phyloP scores from a whole-genome alignment of 23 tunicate species.

The Trididemnum nubilum region DNA sequence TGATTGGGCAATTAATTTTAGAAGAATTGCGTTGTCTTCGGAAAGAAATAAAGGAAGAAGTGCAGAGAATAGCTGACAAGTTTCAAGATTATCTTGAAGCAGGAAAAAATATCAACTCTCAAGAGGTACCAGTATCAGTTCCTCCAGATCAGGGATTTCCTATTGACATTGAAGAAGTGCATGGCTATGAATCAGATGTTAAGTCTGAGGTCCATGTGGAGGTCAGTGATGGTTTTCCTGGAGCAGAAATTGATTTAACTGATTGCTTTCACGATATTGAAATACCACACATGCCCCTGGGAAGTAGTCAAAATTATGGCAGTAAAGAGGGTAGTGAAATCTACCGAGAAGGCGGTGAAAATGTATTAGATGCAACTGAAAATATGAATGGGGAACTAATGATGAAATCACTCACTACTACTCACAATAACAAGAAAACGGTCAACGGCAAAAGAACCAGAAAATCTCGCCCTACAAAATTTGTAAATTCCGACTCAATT shows the following conservation, averaged over 20 bases:
- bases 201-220: not conserved
- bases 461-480: slow-evolving; percentile 13
- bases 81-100: slow-evolving; percentile 35
- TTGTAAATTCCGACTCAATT: not conserved
- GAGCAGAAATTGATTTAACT: not conserved
- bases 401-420: not conserved
- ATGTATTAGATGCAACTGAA: not conserved
- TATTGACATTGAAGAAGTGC: not conserved
- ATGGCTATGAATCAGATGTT: not conserved
- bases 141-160: no score
- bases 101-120: not conserved
- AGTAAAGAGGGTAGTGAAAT: not conserved
- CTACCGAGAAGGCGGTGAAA: not conserved
- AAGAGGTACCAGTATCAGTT: not conserved
- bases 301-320: not conserved
- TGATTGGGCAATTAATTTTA: slow-evolving; percentile 20
- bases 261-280: slow-evolving; percentile 20
- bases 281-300: not conserved
- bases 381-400: not conserved
- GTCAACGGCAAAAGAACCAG: slow-evolving; percentile 12
- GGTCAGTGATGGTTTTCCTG: not conserved
- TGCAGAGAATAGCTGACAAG: slow-evolving; percentile 9
- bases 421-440: not conserved
- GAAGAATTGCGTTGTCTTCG: slow-evolving; percentile 20
- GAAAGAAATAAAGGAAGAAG: slow-evolving; percentile 30